phyloP scores from a whole-genome alignment of 2,797 vertebrate genomes.

The Euphonia xanthogaster region DNA sequence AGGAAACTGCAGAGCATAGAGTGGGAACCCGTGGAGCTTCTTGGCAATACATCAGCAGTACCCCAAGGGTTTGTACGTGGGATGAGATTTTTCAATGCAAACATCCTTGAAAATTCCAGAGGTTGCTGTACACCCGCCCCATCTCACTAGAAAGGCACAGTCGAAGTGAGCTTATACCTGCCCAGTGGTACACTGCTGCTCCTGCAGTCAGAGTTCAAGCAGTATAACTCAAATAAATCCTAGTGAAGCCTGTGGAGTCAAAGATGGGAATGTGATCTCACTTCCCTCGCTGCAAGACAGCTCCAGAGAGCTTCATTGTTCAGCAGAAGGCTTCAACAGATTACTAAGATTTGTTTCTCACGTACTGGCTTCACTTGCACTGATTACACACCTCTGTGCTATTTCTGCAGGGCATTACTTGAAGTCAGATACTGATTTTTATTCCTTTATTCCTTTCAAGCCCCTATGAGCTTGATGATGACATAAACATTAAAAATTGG shows the following conservation, averaged over 20 bases:
- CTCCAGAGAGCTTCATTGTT: neutral
- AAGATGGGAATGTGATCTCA: neutral
- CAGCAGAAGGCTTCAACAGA: neutral
- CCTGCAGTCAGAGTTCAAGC: neutral
- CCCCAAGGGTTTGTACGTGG: rapidly evolving
- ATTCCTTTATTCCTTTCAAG: neutral
- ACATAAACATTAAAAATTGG: neutral
- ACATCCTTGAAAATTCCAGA: neutral
- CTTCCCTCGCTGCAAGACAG: neutral
- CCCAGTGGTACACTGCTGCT: neutral
- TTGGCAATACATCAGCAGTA: neutral
- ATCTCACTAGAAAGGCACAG: neutral
- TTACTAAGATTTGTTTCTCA: neutral
- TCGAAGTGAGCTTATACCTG: neutral
- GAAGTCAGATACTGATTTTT: neutral
- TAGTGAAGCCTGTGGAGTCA: neutral
- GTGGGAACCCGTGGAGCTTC: neutral
- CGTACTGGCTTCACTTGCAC: neutral
- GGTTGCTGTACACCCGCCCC: neutral
- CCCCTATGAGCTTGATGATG: neutral
- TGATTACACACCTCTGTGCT: neutral
- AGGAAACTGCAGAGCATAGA: neutral
- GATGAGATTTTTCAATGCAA: neutral
- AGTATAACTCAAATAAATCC: neutral
- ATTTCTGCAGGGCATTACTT: neutral